phyloP scores from a whole-genome alignment of 2,888 invertebrate genomes.

The Pseudeuparius sepicola region DNA sequence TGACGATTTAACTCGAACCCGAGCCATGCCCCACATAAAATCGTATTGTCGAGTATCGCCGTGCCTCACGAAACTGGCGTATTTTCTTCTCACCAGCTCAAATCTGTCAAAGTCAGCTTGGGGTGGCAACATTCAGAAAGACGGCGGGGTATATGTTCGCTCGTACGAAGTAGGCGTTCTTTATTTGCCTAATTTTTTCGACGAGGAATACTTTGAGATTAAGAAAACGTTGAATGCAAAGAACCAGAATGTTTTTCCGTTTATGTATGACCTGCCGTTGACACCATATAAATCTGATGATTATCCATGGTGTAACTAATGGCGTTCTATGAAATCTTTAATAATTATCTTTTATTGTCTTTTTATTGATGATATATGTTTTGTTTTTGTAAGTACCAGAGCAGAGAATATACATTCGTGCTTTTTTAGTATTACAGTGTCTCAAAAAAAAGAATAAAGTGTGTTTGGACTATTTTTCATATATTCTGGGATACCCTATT shows the following conservation, averaged over 20 bases:
- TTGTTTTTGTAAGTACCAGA: background rate
- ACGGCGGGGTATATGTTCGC: slow-evolving; percentile 48
- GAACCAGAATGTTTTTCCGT: slow-evolving; percentile 42
- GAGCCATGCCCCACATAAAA: slow-evolving; percentile 94
- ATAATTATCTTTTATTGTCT: background rate
- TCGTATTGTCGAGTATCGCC: slow-evolving; percentile 71
- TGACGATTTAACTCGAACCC: slow-evolving; percentile 53
- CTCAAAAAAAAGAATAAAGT: too few relatives aligned
- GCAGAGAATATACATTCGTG: too few relatives aligned
- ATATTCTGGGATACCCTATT: too few relatives aligned
- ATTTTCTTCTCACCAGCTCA: slow-evolving; percentile 83
- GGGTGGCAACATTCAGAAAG: slow-evolving; percentile 59
- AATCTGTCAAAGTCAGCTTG: slow-evolving; percentile 97
- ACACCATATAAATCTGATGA: slow-evolving; percentile 58
- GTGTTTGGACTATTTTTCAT: too few relatives aligned
- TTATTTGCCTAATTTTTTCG: slow-evolving; percentile 73
- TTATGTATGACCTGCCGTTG: slow-evolving; percentile 79
- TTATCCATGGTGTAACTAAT: slow-evolving; percentile 47
- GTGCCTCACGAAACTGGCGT: slow-evolving; percentile 57
- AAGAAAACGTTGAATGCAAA: slow-evolving; percentile 25
- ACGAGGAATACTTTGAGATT: slow-evolving; percentile 45
- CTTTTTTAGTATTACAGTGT: too few relatives aligned
- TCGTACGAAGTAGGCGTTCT: slow-evolving; percentile 90
- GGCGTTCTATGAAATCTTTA: slow-evolving; percentile 8
- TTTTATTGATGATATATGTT: background rate